These are phyloP conservation scores for Sipha maydis DNA, from an alignment of 2,888 invertebrate species.

Conservation along the genomic window DNA sequence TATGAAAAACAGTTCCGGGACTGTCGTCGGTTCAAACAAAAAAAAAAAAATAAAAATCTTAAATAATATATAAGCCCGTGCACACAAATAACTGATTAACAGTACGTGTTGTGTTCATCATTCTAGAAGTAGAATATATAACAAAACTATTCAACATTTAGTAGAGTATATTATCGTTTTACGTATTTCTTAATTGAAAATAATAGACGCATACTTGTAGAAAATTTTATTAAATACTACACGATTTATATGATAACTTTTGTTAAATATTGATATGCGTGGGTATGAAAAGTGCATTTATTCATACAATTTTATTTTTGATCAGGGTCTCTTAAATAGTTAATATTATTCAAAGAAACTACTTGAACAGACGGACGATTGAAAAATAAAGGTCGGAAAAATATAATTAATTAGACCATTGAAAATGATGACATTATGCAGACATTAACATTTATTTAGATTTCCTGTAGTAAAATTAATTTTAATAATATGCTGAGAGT, in stretches of 20 bases:
- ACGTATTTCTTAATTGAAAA: too few species aligned
- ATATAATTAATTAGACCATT: neutral
- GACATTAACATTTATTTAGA: neutral
- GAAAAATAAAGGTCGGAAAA: neutral
- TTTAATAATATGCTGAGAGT: neutral
- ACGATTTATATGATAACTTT: neutral
- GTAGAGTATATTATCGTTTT: too few species aligned
- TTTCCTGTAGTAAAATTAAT: neutral
- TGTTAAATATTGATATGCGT: neutral
- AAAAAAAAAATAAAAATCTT: too few species aligned
- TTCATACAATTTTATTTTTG: neutral
- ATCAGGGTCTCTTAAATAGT: neutral
- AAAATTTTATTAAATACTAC: neutral
- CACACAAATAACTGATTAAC: too few species aligned
- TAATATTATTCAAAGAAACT: neutral
- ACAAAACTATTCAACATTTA: too few species aligned
- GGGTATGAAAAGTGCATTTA: neutral
- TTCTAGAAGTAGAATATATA: too few species aligned
- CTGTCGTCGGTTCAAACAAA: too few species aligned
- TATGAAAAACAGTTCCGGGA: too few species aligned
- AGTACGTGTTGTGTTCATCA: too few species aligned
- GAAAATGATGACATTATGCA: neutral
- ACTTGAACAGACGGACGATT: neutral
- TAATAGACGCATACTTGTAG: too few species aligned
- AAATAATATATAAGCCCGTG: too few species aligned